Base-by-base conservation (phyloP, 92 coral and sea anemone species). In the Plumapathes pennacea region DNA sequence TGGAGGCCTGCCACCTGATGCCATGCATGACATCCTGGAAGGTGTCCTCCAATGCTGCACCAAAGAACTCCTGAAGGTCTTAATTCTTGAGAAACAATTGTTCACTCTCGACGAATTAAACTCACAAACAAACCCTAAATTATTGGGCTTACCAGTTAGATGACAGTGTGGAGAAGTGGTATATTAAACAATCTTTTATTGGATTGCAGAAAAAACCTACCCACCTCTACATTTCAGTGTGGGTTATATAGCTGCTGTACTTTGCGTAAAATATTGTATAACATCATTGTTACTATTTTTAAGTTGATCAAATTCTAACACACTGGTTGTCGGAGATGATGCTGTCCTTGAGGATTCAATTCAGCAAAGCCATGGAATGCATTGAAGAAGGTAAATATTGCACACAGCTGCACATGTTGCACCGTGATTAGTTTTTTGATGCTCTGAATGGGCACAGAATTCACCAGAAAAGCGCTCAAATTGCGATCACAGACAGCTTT, bases 1-100 rank as follows among this genome's bases (percentile, higher is more conserved):
- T 50, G 82, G 53, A 19, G 84, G 77, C 25, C 55, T 77, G 10
- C 77, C 84, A 26, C 54, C 71, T 46, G 84, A 77, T 80, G 76
- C 81, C 17, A 80, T 72, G 86, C 86, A 80, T 40, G 85, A 78
- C 48, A 39, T 71, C 42, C 51, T 80, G 22, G 86, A 80, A 80
- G 75, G 81, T 42, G 86, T 80, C 49, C 81, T 72, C 12, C 86
- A 43, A 34, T 72, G 64, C 43, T 32, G 53, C 40, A 58, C 57
- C 10, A 80, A 80, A 46, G 75, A 72, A 36, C 25, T 72, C 22
- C 54, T 80, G 30, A 72, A 80, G 38, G 80, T 72, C 20, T 76
- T 45, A 32, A 76, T 76, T 36, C 15, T 46, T 45, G 76, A 66
- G 33, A 72, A 64, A 43, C 40, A 58, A 39, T 13, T n/a, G 24